A percentile compares a stretch with the other conserved stretches of the same genome.
Conservation (phyloP, 2,113 vertebrate species). For the Chamaetylas fuelleborni region DNA sequence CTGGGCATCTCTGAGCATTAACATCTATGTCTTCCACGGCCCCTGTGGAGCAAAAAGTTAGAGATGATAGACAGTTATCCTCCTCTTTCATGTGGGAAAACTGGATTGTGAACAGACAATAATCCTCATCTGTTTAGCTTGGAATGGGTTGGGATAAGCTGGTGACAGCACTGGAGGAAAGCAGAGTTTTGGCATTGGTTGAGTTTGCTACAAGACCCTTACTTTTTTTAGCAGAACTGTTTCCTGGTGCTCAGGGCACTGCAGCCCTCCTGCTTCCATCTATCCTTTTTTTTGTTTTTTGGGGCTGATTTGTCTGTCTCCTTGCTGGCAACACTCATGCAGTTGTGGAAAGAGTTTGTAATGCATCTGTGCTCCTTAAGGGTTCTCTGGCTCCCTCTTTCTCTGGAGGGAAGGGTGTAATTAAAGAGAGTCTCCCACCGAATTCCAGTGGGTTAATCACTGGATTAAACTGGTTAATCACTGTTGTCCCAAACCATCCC, state of each 20-base stretch:
- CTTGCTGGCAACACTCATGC: not conserved
- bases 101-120: not conserved
- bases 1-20: not conserved
- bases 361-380: not conserved
- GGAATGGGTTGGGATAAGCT: not conserved
- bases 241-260: not conserved
- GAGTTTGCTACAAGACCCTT: not conserved
- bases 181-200: not conserved
- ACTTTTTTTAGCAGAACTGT: not conserved
- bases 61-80: not conserved
- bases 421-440: not conserved
- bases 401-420: not conserved
- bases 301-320: not conserved
- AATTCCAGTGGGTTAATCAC: conserved; percentile 12
- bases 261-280: not conserved
- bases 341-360: not conserved
- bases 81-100: not conserved
- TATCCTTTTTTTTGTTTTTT: not conserved
- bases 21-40: not conserved
- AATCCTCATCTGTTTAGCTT: not conserved
- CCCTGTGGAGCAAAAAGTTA: not conserved
- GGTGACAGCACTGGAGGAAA: not conserved
- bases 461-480: not conserved
- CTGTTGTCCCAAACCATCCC: not conserved
- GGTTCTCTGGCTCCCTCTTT: not conserved